Conservation (phyloP, 2,888 invertebrate species). For the Rhingia rostrata region DNA sequence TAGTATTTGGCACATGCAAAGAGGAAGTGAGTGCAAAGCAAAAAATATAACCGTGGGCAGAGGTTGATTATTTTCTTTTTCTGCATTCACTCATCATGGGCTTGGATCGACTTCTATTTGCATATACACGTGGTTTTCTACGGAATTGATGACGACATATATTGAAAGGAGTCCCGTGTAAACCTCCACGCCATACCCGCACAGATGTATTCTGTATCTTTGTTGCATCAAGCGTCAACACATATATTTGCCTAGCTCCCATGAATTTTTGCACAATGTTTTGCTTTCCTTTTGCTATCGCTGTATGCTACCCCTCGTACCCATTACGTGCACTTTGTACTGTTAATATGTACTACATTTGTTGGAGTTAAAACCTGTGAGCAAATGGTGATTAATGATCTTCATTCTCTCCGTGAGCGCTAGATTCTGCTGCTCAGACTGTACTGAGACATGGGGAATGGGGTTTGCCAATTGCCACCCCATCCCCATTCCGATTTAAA, state of each 20-base stretch:
- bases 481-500: no score
- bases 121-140: neutral
- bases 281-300: neutral
- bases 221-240: neutral
- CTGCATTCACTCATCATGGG: neutral
- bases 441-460: neutral
- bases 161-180: neutral
- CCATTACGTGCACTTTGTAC: no score
- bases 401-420: conserved; percentile 32
- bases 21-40: no score
- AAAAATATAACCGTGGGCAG: no score
- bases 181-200: neutral
- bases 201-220: neutral
- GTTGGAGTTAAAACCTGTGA: conserved; percentile 48
- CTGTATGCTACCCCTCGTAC: no score
- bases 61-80: neutral
- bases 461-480: no score
- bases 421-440: conserved; percentile 24
- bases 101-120: no score
- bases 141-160: neutral
- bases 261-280: neutral
- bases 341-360: no score
- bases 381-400: conserved; percentile 68
- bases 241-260: no score
- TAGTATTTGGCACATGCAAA: neutral